Evolutionary conservation across 2,797 vertebrate species (phyloP), one percentile per base, ranked within the genome.

Genomic region (Galagoides demidoff): DNA sequence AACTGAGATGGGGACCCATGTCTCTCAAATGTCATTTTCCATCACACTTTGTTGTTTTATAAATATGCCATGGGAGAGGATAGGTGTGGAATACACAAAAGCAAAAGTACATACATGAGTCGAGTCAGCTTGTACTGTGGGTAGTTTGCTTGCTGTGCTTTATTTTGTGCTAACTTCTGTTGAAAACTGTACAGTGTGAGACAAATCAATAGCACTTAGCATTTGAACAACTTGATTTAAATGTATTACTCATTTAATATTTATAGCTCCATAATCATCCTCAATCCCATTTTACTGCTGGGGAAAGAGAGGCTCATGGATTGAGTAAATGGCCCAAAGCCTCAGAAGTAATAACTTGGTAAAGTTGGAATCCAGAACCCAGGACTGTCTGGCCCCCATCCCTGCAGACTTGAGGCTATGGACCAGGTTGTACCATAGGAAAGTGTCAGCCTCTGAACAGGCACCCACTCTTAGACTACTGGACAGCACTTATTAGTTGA

Each of bases 201-300:
- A 92, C 43, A 74, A 94, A 89, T 93, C 83, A 87, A 85, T 78
- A 92, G 31, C 61, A 89, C 92, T 97, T 77, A 94, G 70, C 64
- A 81, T 89, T 31, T 27, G 25, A 92, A 86, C 3, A 11, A 76
- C 49, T 77, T 77, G 88, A 74, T 78, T 91, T 95, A 55, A 78
- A 70, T 39, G 61, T 34, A 76, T 94, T 52, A 55, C 70, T 95
- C 83, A 89, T 93, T 92, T 86, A 79, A 94, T 86, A 92, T 74
- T 93, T 83, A 95, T 57, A 96, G 84, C 4, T 71, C 63, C 17
- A n/a, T 43, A 61, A n/a, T 12, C 59, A 81, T 43, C 86, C 82
- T 37, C 43, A 87, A 55, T 78, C 61, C 63, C 76, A 73, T 85
- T 94, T 87, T 95, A 83, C 34, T 84, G 71, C 31, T 79, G 27